Conservation (phyloP, 92 coral and sea anemone species). For the Epizoanthus fatuus region DNA sequence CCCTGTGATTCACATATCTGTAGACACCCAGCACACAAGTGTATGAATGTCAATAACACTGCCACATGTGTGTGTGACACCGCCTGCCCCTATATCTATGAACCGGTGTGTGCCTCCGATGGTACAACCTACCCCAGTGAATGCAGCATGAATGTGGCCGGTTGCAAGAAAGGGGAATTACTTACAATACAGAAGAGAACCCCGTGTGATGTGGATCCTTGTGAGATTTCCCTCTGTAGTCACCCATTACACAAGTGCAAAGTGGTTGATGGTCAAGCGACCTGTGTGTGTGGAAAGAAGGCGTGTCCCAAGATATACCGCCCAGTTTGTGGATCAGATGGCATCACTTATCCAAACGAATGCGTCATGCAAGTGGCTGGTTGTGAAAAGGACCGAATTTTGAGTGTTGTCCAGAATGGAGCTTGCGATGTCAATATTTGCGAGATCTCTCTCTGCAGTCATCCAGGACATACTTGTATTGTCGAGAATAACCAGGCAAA, state of each 20-base stretch:
- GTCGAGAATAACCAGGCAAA: slow-evolving; percentile 38
- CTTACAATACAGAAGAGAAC: slow-evolving; percentile 58
- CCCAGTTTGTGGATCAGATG: slow-evolving; percentile 91
- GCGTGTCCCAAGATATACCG: slow-evolving; percentile 43
- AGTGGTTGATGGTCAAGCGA: slow-evolving; percentile 60
- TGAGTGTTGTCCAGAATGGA: slow-evolving; percentile 18
- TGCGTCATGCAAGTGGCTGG: slow-evolving; percentile 54
- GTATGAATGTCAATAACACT: slow-evolving; percentile 62
- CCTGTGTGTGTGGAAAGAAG: slow-evolving; percentile 64
- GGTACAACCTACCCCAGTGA: slow-evolving; percentile 82
- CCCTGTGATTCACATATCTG: slow-evolving; percentile 60
- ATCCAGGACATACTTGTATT: slow-evolving; percentile 50
- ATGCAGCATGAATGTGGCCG: slow-evolving; percentile 70
- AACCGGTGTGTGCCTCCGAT: slow-evolving; percentile 96
- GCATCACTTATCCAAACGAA: slow-evolving; percentile 68
- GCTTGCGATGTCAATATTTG: slow-evolving; percentile 38
- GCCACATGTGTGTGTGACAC: slow-evolving; percentile 79
- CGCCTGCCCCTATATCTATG: slow-evolving; percentile 52
- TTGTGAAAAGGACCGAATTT: slow-evolving; percentile 24
- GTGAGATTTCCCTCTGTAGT: slow-evolving; percentile 45
- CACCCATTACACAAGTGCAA: slow-evolving; percentile 63
- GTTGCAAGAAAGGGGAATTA: slow-evolving; percentile 67
- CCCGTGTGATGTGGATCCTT: slow-evolving; percentile 56
- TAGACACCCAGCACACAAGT: slow-evolving; percentile 66
- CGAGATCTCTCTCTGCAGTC: slow-evolving; percentile 35